Conservation (phyloP, 2,888 invertebrate species). For the Polyommatus iphigenia region DNA sequence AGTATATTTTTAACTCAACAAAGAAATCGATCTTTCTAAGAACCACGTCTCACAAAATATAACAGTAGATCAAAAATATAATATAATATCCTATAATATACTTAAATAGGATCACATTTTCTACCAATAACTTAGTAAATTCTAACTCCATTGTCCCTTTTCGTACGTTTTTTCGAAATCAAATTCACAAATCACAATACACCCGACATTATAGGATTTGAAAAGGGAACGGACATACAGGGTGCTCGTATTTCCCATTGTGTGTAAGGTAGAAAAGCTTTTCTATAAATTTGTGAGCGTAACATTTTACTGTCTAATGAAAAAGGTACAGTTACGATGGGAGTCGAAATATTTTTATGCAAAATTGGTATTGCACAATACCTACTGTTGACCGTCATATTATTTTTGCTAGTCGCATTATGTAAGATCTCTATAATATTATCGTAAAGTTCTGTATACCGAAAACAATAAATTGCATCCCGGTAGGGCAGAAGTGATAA, state of each 20-base stretch:
- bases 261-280: neutral
- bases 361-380: too few relatives aligned
- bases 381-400: too few relatives aligned
- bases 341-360: neutral
- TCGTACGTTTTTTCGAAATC: conserved; percentile 27
- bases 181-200: conserved; percentile 30
- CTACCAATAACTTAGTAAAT: conserved; percentile 18
- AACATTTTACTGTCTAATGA: neutral
- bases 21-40: neutral
- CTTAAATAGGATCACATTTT: conserved; percentile 14
- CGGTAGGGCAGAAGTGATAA: too few relatives aligned
- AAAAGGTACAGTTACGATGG: neutral
- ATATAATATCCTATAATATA: neutral
- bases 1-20: neutral
- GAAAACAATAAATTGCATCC: too few relatives aligned
- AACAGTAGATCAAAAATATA: neutral
- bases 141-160: conserved; percentile 25
- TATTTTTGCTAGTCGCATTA: too few relatives aligned
- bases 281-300: neutral
- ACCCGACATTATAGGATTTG: conserved; percentile 28
- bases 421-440: too few relatives aligned
- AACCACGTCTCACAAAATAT: neutral
- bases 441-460: too few relatives aligned
- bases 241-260: neutral
- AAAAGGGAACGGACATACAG: conserved; percentile 30